Evolutionary conservation across 2,113 vertebrate species (phyloP).

Genomic region (Oreochromis tanganicae): DNA sequence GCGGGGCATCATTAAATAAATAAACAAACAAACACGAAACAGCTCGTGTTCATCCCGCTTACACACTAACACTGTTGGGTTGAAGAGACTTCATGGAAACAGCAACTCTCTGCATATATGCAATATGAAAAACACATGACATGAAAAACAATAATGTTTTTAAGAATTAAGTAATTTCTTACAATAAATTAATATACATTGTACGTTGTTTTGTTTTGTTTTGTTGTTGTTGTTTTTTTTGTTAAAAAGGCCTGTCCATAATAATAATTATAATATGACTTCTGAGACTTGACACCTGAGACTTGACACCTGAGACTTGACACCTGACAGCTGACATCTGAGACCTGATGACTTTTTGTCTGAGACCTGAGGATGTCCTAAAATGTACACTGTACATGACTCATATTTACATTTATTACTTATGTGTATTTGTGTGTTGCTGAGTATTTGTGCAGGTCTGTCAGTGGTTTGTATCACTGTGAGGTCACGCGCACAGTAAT

Average conservation of each 20-base stretch:
- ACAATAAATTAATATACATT: neutral
- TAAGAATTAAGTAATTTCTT: neutral
- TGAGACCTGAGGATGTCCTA: neutral
- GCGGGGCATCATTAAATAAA: slow-evolving; percentile 5
- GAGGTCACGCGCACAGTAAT: too few relatives aligned
- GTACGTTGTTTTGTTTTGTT: fast-evolving
- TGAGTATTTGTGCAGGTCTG: too few relatives aligned
- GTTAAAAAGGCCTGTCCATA: neutral
- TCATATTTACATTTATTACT: fast-evolving
- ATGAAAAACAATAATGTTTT: neutral
- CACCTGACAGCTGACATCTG: neutral
- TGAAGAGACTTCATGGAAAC: neutral
- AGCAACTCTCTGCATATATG: neutral
- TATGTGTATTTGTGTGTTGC: fast-evolving
- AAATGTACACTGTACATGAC: neutral
- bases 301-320: too few relatives aligned
- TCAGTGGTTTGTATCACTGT: too few relatives aligned
- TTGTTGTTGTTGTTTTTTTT: neutral
- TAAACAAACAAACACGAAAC: neutral
- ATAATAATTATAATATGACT: neutral
- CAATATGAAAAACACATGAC: neutral
- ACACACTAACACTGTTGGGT: slow-evolving; percentile 4
- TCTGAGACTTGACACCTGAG: neutral
- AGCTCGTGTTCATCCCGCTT: slow-evolving; percentile 6
- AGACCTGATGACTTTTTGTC: neutral